Evolutionary conservation across 2,113 vertebrate genomes (phyloP).

Genomic region (Petrocephalus zakoni): DNA sequence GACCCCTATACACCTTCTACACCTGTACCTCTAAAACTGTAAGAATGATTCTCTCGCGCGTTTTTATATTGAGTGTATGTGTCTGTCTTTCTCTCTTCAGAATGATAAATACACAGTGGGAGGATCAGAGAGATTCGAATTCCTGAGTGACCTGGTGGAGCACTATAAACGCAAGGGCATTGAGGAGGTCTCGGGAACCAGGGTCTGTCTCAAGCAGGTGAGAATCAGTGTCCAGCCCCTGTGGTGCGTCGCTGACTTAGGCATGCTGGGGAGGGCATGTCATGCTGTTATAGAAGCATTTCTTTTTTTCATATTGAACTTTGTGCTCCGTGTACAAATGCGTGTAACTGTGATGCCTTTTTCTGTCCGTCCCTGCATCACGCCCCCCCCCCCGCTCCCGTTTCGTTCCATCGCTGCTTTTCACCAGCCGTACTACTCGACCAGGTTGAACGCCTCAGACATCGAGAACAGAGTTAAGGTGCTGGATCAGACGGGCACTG

Average conservation of each 20-base stretch:
- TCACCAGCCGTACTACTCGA: constrained; percentile 79
- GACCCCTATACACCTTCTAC: not conserved
- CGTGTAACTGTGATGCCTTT: not conserved
- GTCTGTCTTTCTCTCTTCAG: constrained; percentile 48
- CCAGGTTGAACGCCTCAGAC: constrained; percentile 82
- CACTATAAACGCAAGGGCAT: constrained; percentile 80
- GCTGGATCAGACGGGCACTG: constrained; percentile 69
- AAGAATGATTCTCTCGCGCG: not conserved
- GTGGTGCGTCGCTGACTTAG: not conserved
- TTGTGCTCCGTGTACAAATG: not conserved
- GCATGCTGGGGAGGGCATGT: not conserved
- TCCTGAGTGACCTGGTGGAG: constrained; percentile 83
- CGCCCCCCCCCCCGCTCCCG: not conserved
- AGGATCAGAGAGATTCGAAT: constrained; percentile 72
- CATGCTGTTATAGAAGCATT: not conserved
- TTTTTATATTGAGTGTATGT: not conserved
- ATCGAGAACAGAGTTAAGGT: constrained; percentile 84
- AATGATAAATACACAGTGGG: constrained; percentile 80
- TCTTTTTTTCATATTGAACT: not conserved
- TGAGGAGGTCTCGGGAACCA: constrained; percentile 80
- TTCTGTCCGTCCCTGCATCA: not conserved
- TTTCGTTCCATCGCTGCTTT: not conserved
- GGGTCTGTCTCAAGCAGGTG: constrained; percentile 79
- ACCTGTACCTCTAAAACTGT: not conserved
- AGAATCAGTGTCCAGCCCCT: not conserved